phyloP scores from a whole-genome alignment of 1,140 invertebrate species.

The Leptonema lineaticorne region DNA sequence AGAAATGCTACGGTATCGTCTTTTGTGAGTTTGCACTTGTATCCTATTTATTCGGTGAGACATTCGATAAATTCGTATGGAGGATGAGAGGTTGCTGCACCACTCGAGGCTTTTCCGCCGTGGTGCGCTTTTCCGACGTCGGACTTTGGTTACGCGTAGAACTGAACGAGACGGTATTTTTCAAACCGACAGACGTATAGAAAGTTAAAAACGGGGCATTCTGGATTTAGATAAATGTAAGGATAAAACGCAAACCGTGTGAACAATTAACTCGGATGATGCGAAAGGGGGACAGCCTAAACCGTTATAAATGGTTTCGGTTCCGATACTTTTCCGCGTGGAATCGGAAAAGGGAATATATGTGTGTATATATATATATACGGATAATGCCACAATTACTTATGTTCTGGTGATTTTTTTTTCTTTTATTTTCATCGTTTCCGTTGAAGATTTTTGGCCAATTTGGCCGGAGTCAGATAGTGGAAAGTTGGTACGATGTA shows the following conservation, averaged over 20 bases:
- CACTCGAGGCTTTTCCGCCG: background rate
- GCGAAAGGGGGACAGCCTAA: constrained; percentile 34
- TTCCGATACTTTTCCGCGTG: constrained; percentile 3
- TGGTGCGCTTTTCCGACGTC: too few relatives aligned
- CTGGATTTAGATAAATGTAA: constrained; percentile 43
- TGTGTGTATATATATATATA: constrained; percentile 4
- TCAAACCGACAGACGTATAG: constrained; percentile 34
- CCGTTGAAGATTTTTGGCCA: background rate
- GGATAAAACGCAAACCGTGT: constrained; percentile 42
- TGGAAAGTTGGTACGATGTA: background rate
- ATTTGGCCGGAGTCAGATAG: background rate
- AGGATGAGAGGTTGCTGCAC: too few relatives aligned
- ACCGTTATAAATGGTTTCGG: constrained; percentile 40
- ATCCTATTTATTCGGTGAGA: background rate
- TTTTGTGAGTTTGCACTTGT: too few relatives aligned
- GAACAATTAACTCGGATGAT: constrained; percentile 42
- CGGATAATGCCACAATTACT: too few relatives aligned
- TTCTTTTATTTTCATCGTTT: background rate
- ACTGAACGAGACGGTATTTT: constrained; percentile 26
- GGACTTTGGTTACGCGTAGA: background rate
- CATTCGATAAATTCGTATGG: background rate
- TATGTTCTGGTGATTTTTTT: background rate
- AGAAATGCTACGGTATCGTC: too few relatives aligned
- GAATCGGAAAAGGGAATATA: background rate
- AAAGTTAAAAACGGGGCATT: constrained; percentile 39